These are phyloP conservation scores for Cheilosia scutellata DNA, from an alignment of 2,888 invertebrate species.

Conservation along the genomic window DNA sequence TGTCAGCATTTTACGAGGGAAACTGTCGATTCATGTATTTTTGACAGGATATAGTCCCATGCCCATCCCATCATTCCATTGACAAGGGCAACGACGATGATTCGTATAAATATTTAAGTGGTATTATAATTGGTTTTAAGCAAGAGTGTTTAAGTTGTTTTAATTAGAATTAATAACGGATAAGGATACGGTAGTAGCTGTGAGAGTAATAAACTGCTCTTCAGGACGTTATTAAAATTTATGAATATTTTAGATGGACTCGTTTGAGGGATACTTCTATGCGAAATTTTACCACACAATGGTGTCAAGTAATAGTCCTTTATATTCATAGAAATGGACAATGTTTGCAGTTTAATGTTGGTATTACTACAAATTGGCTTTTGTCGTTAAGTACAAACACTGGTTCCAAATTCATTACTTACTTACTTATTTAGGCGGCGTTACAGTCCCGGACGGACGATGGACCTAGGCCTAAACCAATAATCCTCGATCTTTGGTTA, in stretches of 20 bases:
- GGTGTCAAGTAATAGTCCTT: background rate
- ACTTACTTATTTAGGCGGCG: no score
- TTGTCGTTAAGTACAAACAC: no score
- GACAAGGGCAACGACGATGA: slow-evolving; percentile 35
- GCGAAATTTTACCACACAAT: background rate
- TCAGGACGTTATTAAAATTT: slow-evolving; percentile 13
- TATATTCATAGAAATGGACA: slow-evolving; percentile 3
- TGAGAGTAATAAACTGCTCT: slow-evolving; percentile 12
- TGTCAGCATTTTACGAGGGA: background rate
- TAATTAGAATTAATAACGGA: slow-evolving; percentile 71
- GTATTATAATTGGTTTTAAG: slow-evolving; percentile 67
- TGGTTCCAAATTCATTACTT: no score
- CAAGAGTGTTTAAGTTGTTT: slow-evolving; percentile 63
- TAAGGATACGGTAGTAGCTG: slow-evolving; percentile 23
- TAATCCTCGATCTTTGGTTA: no score
- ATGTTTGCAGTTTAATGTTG: no score
- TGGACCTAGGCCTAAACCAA: no score
- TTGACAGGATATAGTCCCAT: no score
- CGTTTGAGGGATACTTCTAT: slow-evolving; percentile 17
- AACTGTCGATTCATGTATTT: no score
- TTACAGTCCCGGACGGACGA: no score
- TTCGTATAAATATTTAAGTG: slow-evolving; percentile 66
- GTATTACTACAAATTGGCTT: no score
- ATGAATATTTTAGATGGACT: slow-evolving; percentile 53
- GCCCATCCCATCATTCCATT: no score